phyloP scores from a whole-genome alignment of 2,113 vertebrate species.

The Oncorhynchus mykiss region DNA sequence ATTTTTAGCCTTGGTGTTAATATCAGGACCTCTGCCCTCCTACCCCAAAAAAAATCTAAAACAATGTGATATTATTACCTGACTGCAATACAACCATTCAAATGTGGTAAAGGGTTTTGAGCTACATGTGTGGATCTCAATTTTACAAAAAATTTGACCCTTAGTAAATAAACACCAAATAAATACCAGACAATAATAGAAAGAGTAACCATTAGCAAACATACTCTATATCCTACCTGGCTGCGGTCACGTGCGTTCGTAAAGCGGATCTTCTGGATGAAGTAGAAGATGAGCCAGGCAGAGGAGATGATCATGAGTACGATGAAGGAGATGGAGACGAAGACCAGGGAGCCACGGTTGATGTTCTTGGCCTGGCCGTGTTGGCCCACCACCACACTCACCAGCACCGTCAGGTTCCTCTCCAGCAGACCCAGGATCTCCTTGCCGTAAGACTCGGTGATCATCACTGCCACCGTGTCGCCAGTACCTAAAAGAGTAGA shows the following conservation, averaged over 20 bases:
- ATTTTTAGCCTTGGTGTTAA: no score
- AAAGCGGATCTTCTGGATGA: constrained; percentile 97
- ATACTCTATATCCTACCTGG: constrained; percentile 76
- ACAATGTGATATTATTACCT: no score
- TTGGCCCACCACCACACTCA: constrained; percentile 86
- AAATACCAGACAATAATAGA: no score
- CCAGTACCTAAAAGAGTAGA: constrained; percentile 83
- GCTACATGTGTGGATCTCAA: no score
- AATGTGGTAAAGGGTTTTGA: no score
- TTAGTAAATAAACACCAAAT: no score
- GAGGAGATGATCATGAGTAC: constrained; percentile 98
- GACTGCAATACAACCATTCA: no score
- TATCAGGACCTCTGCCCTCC: no score
- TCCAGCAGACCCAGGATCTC: constrained; percentile 92
- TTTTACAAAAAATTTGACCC: no score
- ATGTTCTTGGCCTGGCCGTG: constrained; percentile 84
- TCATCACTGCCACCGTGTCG: constrained; percentile 96
- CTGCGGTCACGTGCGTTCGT: constrained; percentile 88
- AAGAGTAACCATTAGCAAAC: not conserved
- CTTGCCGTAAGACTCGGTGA: constrained; percentile 90
- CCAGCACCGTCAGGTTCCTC: constrained; percentile 89
- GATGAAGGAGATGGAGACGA: constrained; percentile 98
- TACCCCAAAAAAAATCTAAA: no score
- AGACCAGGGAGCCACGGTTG: constrained; percentile 91
- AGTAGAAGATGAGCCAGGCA: constrained; percentile 98